Base-by-base conservation (phyloP, 1,140 invertebrate genomes). In the Sarcophaga bullata region DNA sequence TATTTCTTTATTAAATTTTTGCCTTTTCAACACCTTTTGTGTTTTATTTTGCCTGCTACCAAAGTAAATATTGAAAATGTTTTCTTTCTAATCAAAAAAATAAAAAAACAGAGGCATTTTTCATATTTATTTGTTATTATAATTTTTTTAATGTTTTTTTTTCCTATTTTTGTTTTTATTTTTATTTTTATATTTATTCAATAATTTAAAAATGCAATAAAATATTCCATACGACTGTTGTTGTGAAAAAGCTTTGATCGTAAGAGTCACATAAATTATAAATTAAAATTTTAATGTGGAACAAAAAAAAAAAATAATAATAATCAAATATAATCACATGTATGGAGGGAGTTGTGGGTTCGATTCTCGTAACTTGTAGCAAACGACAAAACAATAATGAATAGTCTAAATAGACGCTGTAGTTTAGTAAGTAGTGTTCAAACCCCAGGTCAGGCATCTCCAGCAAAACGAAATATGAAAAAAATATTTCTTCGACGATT, bases 211-310 rank as follows among this genome's bases (percentile, higher is more conserved):
- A 58, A 7, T 13, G n/a, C 13, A 13, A 58, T 68, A 25, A 68
- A 68, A 68, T 68, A 68, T 68, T 7, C 17, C 17, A 9, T 68
- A 19, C 62, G 62, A 19, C 19, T 68, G 25, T 37, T 68, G 19
- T 68, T 68, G 62, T 68, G 19, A 68, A 25, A 68, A 68, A 19
- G 17, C 62, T 68, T 68, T 68, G 62, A 68, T 68, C 62, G 1
- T 37, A 68, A 9, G n/a, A 25, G 19, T 68, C 19, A 1, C 13
- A 19, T 8, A 68, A 19, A 17, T 68, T 62, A n/a, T 15, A 68
- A 68, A 17, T 19, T 58, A 58, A n/a, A 58, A 58, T 58, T n/a
- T 58, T 58, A n/a, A 58, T 58, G 1, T 52, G 13, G 1, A 52
- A 52, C 9, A 52, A 1, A 52, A 52, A 1, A 52, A 52, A 52